Percentiles rank a stretch among this genome's conserved stretches.
Evolutionary conservation across 1,140 invertebrate genomes (phyloP).

Genomic region (Dinoponera quadriceps): DNA sequence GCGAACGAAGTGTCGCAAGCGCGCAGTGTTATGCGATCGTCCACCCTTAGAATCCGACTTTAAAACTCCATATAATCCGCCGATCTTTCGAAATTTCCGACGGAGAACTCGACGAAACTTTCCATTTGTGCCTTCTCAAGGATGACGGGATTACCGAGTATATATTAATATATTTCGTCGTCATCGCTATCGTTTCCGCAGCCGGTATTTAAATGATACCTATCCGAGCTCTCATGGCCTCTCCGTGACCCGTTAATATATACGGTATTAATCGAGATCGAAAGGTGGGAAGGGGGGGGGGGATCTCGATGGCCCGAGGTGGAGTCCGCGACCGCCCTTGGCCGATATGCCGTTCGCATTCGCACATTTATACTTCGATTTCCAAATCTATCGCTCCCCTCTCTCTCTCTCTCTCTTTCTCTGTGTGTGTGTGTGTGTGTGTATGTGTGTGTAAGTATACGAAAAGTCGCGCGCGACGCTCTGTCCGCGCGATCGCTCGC

Average conservation of each 20-base stretch:
- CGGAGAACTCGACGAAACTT: slow-evolving; percentile 30
- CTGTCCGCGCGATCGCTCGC: not conserved
- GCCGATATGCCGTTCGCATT: slow-evolving; percentile 2
- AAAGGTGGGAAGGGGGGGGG: not conserved
- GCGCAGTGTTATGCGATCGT: not conserved
- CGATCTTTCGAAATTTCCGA: slow-evolving; percentile 23
- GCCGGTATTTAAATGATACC: slow-evolving; percentile 21
- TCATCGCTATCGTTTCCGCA: no score
- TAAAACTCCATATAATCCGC: slow-evolving; percentile 11
- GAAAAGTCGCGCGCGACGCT: slow-evolving; percentile 6
- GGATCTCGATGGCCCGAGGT: not conserved
- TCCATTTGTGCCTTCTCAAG: slow-evolving; percentile 40
- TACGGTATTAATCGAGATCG: slow-evolving; percentile 9
- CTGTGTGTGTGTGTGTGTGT: not conserved
- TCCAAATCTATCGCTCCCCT: slow-evolving; percentile 1
- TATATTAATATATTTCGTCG: slow-evolving; percentile 21
- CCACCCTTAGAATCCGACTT: slow-evolving; percentile 33
- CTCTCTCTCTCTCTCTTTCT: no score
- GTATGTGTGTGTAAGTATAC: not conserved
- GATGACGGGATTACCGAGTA: slow-evolving; percentile 4
- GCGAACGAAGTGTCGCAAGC: no score
- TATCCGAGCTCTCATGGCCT: slow-evolving; percentile 4
- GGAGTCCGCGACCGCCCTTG: slow-evolving; percentile 24
- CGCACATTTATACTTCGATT: not conserved
- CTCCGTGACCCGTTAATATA: not conserved